Evolutionary conservation across 2,113 vertebrate species (phyloP).

Genomic region (Micronycteris hirsuta): DNA sequence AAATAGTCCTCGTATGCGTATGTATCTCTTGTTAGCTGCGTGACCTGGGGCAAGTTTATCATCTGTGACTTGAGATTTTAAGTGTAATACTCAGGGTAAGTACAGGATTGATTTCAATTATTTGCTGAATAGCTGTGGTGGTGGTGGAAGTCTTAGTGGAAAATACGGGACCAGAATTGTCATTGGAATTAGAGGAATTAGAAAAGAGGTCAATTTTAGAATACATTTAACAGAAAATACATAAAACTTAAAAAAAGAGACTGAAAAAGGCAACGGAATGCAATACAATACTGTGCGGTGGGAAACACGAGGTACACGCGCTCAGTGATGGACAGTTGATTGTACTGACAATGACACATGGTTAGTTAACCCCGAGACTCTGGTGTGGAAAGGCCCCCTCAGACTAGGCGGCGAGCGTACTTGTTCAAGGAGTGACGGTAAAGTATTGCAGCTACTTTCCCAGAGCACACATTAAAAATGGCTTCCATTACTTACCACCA

Average conservation of each 20-base stretch:
- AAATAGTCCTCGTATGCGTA: not conserved
- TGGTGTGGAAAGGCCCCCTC: not conserved
- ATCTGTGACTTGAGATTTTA: not conserved
- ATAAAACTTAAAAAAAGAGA: not conserved
- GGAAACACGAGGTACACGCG: not conserved
- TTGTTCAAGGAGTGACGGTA: not conserved
- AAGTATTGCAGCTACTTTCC: not conserved
- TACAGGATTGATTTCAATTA: not conserved
- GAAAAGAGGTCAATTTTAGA: not conserved
- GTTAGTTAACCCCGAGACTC: not conserved
- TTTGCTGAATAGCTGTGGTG: not conserved
- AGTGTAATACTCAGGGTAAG: not conserved
- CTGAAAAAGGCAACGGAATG: not conserved
- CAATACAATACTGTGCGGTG: not conserved
- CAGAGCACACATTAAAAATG: not conserved
- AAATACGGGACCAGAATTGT: not conserved
- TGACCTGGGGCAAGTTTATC: not conserved
- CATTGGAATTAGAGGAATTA: not conserved
- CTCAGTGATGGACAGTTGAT: not conserved
- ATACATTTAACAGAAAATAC: constrained; percentile 1
- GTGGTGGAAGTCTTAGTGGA: not conserved
- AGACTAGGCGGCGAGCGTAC: not conserved
- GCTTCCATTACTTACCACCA: not conserved
- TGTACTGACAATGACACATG: not conserved
- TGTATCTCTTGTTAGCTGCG: not conserved